Evolutionary conservation across 2,888 invertebrate species (phyloP), one percentile per base, ranked within the genome.

Genomic region (Hedychridium roseum): DNA sequence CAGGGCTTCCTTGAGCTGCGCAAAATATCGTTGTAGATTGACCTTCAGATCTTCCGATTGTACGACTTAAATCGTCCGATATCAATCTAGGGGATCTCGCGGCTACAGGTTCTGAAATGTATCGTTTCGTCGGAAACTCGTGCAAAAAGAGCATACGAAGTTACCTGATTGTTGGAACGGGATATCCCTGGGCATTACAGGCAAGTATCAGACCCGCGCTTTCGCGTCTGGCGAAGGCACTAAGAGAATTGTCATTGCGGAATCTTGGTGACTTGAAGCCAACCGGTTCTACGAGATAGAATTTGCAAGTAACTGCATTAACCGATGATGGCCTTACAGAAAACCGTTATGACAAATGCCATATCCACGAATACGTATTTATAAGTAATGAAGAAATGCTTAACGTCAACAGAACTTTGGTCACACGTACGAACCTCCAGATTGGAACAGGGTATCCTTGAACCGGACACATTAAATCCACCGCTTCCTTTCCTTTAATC

Each of bases 381-480:
- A n/a, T n/a, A n/a, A 23, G 23, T 23, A 23, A 23, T 23, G 9
- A 26, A 16, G 26, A 9, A 21, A 37, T 6, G 21, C 23, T 9
- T 23, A 6, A 12, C 20, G 7, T n/a, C 4, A 37, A 23, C 4
- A 37, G n/a, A n/a, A n/a, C n/a, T n/a, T n/a, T n/a, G n/a, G n/a
- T n/a, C n/a, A n/a, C n/a, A n/a, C n/a, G n/a, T n/a, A n/a, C n/a
- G n/a, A n/a, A 78, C 78, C 78, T 77, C 61, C 64, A 72, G 48
- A 72, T 59, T 51, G 76, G 74, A 73, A 87, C 85, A 65, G 90
- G 90, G 79, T 85, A 88, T 66, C 88, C 90, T 83, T 91, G 90
- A 60, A 90, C 88, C 77, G 88, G 89, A 78, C 90, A 90, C 73
- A 89, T 82, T 63, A 89, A 79, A 53, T 69, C 68, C 26, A 66